Evolutionary conservation across 2,888 invertebrate species (phyloP), one percentile per base, ranked within the genome.

Genomic region (Philhelius pedissequus): DNA sequence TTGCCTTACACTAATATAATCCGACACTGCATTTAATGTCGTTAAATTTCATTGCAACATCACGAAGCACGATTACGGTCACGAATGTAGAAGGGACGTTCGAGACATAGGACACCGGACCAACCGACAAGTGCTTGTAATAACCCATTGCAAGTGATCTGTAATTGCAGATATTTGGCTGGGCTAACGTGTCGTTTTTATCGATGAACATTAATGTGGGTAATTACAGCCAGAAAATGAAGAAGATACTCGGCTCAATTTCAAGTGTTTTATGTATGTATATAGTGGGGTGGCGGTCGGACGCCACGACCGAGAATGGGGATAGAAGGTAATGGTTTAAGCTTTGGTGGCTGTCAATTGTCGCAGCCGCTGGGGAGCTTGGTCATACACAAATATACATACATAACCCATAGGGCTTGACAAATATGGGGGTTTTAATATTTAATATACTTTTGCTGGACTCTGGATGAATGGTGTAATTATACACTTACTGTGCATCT

Each of bases 91-190:
- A n/a, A 4, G 35, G 40, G 25, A 40, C 5, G n/a, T 22, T 22
- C 22, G 48, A n/a, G 48, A 48, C 22, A 48, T 48, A 48, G 48
- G 38, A 60, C 60, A 40, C 40, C 32, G 22, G 30, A 48, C 32
- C n/a, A n/a, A 40, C 48, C 54, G 73, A 30, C 75, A 69, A 84
- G 84, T 80, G 75, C 60, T 76, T 71, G 84, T 71, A 84, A 84
- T 84, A 84, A 80, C 80, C 84, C 66, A 62, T 25, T 75, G 83
- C 79, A 79, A 83, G 80, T 80, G 80, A 84, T 80, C 84, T 84
- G 84, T 84, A 84, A 84, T 84, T 84, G 84, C 80, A 84, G 84
- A 84, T 84, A 84, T 84, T 84, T 84, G 84, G 62, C 75, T 70
- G 58, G 62, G 76, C 80, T 84, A 84, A 84, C 84, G 84, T 84